A percentile compares a stretch with the other conserved stretches of the same genome.
phyloP scores from a whole-genome alignment of 2,888 invertebrate species.

The Drosophila nr. perissopoda region DNA sequence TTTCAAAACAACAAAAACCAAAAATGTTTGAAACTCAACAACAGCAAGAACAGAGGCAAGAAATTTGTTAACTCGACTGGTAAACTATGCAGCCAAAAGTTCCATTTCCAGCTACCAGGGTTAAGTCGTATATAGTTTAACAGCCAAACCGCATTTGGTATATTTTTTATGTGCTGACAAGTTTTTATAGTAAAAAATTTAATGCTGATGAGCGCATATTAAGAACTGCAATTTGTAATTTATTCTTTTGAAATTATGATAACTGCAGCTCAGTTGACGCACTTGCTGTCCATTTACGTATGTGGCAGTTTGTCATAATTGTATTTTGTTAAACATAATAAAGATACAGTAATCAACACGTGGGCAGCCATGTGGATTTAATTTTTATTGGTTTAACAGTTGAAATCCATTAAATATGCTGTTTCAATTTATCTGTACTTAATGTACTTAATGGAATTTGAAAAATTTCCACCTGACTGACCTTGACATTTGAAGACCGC shows the following conservation, averaged over 20 bases:
- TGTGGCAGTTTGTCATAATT: conserved; percentile 4
- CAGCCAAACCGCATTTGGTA: conserved; percentile 17
- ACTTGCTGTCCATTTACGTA: conserved; percentile 10
- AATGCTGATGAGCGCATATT: conserved; percentile 47
- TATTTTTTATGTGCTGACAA: conserved; percentile 38
- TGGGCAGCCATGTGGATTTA: background rate
- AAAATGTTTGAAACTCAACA: conserved; percentile 2
- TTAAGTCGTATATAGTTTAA: conserved; percentile 39
- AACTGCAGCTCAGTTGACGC: conserved; percentile 5
- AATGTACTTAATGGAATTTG: conserved; percentile 10
- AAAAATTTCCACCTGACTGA: background rate
- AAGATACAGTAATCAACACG: conserved; percentile 6
- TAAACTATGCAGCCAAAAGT: conserved; percentile 9
- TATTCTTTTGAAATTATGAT: conserved; percentile 10
- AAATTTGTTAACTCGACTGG: conserved; percentile 8
- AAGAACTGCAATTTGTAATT: conserved; percentile 22
- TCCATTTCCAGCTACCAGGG: background rate
- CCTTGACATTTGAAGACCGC: conserved; percentile 28
- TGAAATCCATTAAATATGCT: conserved; percentile 20
- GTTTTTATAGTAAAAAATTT: conserved; percentile 23
- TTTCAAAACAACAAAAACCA: conserved; percentile 25
- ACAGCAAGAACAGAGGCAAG: background rate
- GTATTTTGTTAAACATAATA: background rate
- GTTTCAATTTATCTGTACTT: conserved; percentile 3
- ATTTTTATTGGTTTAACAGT: background rate